Percentiles rank a stretch among this genome's conserved stretches.
These are phyloP conservation scores for Oreochromis spilurus DNA, from an alignment of 2,113 vertebrate species.

Conservation along the genomic window DNA sequence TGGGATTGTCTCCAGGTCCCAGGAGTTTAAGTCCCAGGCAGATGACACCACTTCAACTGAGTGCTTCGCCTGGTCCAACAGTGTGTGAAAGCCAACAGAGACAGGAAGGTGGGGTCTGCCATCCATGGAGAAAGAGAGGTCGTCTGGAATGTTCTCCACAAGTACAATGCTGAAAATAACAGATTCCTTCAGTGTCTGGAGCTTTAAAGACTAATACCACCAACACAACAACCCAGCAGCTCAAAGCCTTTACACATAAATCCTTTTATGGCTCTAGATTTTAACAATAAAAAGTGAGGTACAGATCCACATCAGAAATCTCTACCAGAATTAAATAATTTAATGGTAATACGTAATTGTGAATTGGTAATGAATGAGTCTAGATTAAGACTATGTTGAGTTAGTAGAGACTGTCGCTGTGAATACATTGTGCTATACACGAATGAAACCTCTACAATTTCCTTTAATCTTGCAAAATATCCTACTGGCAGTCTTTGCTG, in stretches of 20 bases:
- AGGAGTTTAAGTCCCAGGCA: slow-evolving; percentile 75
- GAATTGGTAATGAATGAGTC: neutral
- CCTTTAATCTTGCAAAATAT: slow-evolving; percentile 5
- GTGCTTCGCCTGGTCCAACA: slow-evolving; percentile 83
- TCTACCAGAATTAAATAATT: neutral
- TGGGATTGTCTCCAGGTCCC: slow-evolving; percentile 70
- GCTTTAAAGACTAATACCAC: neutral
- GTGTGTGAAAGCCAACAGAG: slow-evolving; percentile 82
- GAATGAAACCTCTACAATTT: neutral
- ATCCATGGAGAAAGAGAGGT: slow-evolving; percentile 77
- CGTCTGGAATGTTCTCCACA: slow-evolving; percentile 89
- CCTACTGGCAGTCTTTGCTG: slow-evolving; percentile 89
- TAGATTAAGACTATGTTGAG: neutral
- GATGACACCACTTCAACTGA: slow-evolving; percentile 90
- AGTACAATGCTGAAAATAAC: slow-evolving; percentile 78
- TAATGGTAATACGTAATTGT: rapidly evolving
- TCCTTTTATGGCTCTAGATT: neutral
- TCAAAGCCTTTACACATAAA: neutral
- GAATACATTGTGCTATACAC: neutral
- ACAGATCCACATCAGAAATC: neutral
- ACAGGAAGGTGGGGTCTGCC: slow-evolving; percentile 78
- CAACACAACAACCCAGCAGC: neutral
- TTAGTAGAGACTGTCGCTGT: neutral
- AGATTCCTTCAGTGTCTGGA: neutral
- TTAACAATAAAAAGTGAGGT: neutral